Base-by-base conservation (phyloP, 2,113 vertebrate genomes). In the Eulemur rufifrons region DNA sequence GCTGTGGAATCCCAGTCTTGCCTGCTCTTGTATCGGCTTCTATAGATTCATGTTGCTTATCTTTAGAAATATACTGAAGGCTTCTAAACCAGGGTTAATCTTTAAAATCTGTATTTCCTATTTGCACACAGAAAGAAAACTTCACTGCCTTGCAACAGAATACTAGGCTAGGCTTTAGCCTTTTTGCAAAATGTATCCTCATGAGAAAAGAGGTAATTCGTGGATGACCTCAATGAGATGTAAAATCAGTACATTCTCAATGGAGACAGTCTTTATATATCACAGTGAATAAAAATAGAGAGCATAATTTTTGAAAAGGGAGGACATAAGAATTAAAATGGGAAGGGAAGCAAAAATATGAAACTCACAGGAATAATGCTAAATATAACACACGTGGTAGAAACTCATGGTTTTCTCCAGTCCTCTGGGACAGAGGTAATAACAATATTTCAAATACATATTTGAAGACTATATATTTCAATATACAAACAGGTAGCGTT, bases 321-420 rank as follows among this genome's bases (percentile, higher is more conserved):
- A 92, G n/a, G 54, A n/a, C 13, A 45, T 81, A 45, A 80, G 32
- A 82, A 32, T 97, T 83, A 69, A 94, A 74, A 59, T 39, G 80
- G 80, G 47, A 83, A 95, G 37, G 17, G 37, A 73, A 90, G 42
- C 39, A 86, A 84, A 89, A 78, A 14, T 37, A 63, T 34, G 37
- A 84, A 64, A 34, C 32, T 32, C 69, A 66, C 2, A 29, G 50
- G 10, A 76, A 50, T 71, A 34, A 52, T 29, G 13, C 68, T 64
- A 42, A 84, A 85, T 63, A 66, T 68, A 73, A 50, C 59, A 63
- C 5, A 39, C 39, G 25, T n/a, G 25, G 2, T 23, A 23, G 42
- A 42, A 92, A 34, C 27, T 69, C 86, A 8, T 52, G 9, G 3
- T 90, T 12, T 32, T 12, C 21, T 68, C 12, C 77, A 1, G 20